Percentiles rank a stretch among this genome's conserved stretches.
Conservation (phyloP, 1,140 invertebrate species). For the Laodelphax striatellus region DNA sequence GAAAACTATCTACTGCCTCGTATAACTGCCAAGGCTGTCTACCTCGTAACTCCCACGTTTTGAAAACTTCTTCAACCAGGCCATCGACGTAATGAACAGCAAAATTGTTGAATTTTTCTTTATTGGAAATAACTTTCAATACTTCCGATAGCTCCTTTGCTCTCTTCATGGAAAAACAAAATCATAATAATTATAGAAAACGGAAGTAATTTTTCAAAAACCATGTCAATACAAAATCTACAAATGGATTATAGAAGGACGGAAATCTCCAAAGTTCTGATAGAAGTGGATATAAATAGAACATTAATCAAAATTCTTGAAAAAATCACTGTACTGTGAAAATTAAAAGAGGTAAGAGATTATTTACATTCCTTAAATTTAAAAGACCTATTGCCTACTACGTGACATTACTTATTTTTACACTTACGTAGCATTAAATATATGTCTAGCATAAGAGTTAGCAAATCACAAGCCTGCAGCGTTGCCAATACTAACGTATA, state of each 20-base stretch:
- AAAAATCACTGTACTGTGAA: too few relatives aligned
- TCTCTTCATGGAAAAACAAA: conserved; percentile 20
- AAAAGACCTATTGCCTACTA: too few relatives aligned
- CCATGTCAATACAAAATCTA: background rate
- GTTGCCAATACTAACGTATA: too few relatives aligned
- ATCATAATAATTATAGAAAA: background rate
- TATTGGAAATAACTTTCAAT: conserved; percentile 28
- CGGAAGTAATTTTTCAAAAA: background rate
- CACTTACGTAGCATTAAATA: too few relatives aligned
- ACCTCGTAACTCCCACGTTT: conserved; percentile 30
- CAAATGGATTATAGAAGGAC: background rate
- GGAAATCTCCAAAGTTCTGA: background rate
- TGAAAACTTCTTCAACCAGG: conserved; percentile 31
- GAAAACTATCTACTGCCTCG: conserved; percentile 40
- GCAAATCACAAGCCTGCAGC: too few relatives aligned
- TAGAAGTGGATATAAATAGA: background rate
- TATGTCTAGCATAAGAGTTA: too few relatives aligned
- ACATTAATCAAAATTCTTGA: too few relatives aligned
- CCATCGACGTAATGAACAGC: conserved; percentile 33
- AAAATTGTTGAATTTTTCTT: conserved; percentile 30
- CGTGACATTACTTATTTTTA: too few relatives aligned
- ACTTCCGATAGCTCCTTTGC: conserved; percentile 30
- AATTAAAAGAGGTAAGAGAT: too few relatives aligned
- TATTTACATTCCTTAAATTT: too few relatives aligned
- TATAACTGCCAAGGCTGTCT: conserved; percentile 32